Evolutionary conservation across 2,113 vertebrate genomes (phyloP), one percentile per base, ranked within the genome.

Genomic region (Sclerurus mexicanus): DNA sequence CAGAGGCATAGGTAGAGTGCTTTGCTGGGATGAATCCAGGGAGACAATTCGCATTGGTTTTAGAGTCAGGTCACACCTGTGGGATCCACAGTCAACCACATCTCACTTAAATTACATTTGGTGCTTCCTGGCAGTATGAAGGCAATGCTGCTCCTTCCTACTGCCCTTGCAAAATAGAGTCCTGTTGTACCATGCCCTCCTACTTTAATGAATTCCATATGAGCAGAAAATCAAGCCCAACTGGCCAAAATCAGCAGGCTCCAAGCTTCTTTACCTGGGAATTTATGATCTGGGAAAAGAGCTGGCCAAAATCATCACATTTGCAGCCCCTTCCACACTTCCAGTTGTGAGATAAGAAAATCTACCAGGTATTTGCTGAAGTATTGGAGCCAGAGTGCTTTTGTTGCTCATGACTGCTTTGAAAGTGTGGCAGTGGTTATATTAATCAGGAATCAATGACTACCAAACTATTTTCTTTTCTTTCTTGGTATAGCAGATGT

Each of bases 11-110:
- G 46, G 15, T 42, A 66, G n/a, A 74, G 10, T 30, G 18, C 13
- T 77, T 95, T 75, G 8, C 53, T 75, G 13, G 6, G 20, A 14
- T 4, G 1, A 22, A 40, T 49, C 17, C 53, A 31, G 23, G 28
- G 25, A 75, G 24, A 63, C 4, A 69, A 13, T 7, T 42, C 27
- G 27, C 17, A 39, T 12, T 50, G 35, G 46, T 39, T 14, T 58
- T 53, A 42, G 28, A n/a, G 9, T 30, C 55, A 58, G 22, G 10
- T 37, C 1, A 4, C 30, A 83, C 23, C 0, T 1, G 4, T 47
- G n/a, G 47, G 23, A 55, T 35, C 12, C 42, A 39, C 1, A 3
- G 33, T 37, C 9, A 68, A 15, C 20, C 17, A 30, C 30, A 39
- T 33, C 27, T 90, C 1, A 1, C 17, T 78, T 83, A 28, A 76